Conservation (phyloP, 2,888 invertebrate species). For the Mythimna ferrago region DNA sequence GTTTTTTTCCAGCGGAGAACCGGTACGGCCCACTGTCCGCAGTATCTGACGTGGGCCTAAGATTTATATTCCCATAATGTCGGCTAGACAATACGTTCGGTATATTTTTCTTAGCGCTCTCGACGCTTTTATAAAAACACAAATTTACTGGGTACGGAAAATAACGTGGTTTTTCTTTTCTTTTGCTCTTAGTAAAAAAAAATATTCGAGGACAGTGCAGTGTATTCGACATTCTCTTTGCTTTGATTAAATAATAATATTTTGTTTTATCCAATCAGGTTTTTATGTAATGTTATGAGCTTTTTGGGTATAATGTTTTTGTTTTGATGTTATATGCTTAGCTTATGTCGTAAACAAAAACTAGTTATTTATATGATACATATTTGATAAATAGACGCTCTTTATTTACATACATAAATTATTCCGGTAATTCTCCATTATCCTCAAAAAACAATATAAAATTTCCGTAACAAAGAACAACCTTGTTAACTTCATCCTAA, state of each 20-base stretch:
- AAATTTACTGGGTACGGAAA: conserved; percentile 61
- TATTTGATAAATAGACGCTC: background rate
- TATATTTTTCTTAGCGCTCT: conserved; percentile 69
- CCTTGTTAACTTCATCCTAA: conserved; percentile 24
- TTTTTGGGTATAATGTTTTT: background rate
- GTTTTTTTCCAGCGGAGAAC: conserved; percentile 58
- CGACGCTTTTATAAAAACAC: conserved; percentile 64
- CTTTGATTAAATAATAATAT: conserved; percentile 51
- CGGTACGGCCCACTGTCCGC: conserved; percentile 63
- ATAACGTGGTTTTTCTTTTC: conserved; percentile 47
- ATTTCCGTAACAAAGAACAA: conserved; percentile 23
- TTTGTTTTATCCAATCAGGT: conserved; percentile 37
- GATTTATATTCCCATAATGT: conserved; percentile 74
- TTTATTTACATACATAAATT: background rate
- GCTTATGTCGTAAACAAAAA: background rate
- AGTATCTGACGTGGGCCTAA: conserved; percentile 71
- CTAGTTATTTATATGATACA: background rate
- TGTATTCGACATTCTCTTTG: conserved; percentile 36
- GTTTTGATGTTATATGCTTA: background rate
- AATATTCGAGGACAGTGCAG: conserved; percentile 40
- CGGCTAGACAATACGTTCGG: conserved; percentile 72
- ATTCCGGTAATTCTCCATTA: background rate
- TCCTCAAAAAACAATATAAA: conserved; percentile 14
- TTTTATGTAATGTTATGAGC: background rate
- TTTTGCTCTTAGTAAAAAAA: conserved; percentile 41